A percentile compares a stretch with the other conserved stretches of the same genome.
Evolutionary conservation across 2,113 vertebrate genomes (phyloP).

Genomic region (Oplegnathus fasciatus): DNA sequence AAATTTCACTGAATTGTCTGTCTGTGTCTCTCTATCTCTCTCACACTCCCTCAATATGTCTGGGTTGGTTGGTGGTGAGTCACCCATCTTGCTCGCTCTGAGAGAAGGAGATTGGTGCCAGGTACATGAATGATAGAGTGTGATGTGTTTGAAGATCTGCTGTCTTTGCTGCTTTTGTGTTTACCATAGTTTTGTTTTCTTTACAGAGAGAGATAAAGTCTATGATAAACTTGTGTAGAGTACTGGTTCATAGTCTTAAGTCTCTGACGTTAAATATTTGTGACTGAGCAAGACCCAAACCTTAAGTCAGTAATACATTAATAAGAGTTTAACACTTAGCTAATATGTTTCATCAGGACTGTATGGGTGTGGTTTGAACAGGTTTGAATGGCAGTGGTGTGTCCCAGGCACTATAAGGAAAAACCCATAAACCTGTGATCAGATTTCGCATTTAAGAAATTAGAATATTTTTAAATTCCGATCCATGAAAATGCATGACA

Average conservation of each 20-base stretch:
- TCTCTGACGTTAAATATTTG: not conserved
- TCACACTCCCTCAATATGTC: constrained; percentile 7
- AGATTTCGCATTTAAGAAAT: not conserved
- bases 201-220: not conserved
- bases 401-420: too few species aligned
- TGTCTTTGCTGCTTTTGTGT: not conserved
- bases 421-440: too few species aligned
- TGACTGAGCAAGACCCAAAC: not conserved
- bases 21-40: not conserved
- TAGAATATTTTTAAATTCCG: not conserved
- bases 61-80: constrained; percentile 13
- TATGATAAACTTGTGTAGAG: constrained; percentile 1
- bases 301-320: too few species aligned
- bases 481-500: not conserved
- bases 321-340: not conserved
- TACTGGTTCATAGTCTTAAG: not conserved
- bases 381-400: not conserved
- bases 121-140: constrained; percentile 25
- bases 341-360: not conserved
- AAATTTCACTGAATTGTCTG: constrained; percentile 23
- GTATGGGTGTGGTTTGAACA: not conserved
- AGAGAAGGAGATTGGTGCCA: constrained; percentile 19
- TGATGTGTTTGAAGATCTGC: not conserved
- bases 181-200: not conserved
- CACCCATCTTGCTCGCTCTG: constrained; percentile 30